phyloP scores from a whole-genome alignment of 2,113 vertebrate species.

The Ptilonorhynchus violaceus region DNA sequence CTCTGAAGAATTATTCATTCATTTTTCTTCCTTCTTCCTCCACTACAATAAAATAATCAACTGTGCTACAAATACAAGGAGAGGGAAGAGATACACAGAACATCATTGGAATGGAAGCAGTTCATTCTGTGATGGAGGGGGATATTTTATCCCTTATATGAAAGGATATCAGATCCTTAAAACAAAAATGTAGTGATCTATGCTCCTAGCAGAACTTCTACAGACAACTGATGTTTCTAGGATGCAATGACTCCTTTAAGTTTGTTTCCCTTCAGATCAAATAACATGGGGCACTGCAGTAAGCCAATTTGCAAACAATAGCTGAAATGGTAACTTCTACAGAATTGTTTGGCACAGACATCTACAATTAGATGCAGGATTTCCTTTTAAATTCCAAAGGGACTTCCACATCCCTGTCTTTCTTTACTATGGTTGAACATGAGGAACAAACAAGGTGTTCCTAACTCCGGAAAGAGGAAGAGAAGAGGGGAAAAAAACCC shows the following conservation, averaged over 20 bases:
- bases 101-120: background rate
- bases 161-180: background rate
- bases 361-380: slow-evolving; percentile 49
- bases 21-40: background rate
- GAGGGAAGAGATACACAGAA: background rate
- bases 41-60: background rate
- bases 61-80: background rate
- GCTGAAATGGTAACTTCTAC: background rate
- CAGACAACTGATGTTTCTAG: background rate
- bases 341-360: slow-evolving; percentile 5
- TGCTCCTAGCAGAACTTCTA: background rate
- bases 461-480: slow-evolving; percentile 35
- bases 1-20: background rate
- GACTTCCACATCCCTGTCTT: slow-evolving; percentile 33
- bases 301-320: slow-evolving; percentile 26
- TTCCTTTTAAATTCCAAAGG: slow-evolving; percentile 45
- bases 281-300: background rate
- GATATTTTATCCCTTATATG: background rate
- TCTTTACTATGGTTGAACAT: background rate
- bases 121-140: background rate
- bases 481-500: background rate
- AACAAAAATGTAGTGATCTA: background rate
- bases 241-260: background rate
- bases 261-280: background rate
- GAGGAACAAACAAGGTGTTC: slow-evolving; percentile 45